Percentiles rank a stretch among this genome's conserved stretches.
Conservation (phyloP, 2,113 vertebrate genomes). For the Petromus typicus region DNA sequence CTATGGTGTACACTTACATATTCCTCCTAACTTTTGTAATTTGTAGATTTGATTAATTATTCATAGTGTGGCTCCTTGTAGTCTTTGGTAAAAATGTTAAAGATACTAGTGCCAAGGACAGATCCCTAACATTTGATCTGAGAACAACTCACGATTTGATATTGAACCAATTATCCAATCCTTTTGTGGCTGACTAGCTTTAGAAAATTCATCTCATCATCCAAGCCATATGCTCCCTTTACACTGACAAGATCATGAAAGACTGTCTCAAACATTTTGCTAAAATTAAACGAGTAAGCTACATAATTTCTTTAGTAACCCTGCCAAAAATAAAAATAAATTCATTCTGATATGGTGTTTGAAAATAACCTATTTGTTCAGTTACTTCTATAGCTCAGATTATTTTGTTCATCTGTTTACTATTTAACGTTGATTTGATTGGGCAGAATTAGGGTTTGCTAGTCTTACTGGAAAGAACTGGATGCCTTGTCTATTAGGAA, state of each 20-base stretch:
- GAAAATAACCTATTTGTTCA: not conserved
- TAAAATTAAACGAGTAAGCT: not conserved
- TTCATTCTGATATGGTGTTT: not conserved
- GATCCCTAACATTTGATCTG: not conserved
- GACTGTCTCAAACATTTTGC: not conserved
- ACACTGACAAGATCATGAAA: not conserved
- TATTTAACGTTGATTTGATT: constrained; percentile 4
- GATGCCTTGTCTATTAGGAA: not conserved
- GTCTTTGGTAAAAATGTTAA: not conserved
- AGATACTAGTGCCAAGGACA: not conserved
- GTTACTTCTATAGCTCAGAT: not conserved
- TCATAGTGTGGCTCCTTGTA: not conserved
- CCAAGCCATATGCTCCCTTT: not conserved
- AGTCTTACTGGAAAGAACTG: not conserved
- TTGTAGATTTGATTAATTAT: not conserved
- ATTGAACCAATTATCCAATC: not conserved
- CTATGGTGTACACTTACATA: not conserved
- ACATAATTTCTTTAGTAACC: not conserved
- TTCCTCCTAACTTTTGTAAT: not conserved
- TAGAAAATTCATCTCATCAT: not conserved
- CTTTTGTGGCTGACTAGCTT: not conserved
- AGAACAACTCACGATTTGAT: not conserved
- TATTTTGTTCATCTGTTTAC: not conserved
- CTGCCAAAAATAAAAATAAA: constrained; percentile 12
- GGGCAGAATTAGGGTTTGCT: not conserved